Evolutionary conservation across 2,113 vertebrate genomes (phyloP), one percentile per base, ranked within the genome.

Genomic region (Fulica atra): DNA sequence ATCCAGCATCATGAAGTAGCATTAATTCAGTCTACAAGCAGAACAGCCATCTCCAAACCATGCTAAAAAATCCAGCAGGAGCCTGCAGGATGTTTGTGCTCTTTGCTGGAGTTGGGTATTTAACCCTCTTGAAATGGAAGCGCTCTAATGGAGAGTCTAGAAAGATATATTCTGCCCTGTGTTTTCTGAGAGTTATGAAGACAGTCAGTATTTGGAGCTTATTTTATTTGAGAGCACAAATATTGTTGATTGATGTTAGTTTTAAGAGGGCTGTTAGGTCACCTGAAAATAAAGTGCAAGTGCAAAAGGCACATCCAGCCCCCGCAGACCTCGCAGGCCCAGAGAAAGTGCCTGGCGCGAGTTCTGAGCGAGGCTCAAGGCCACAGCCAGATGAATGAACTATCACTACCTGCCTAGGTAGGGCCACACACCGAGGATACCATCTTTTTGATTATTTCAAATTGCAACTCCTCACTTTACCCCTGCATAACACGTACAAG

Each of bases 371-470:
- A 87, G 40, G 78, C 57, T 54, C n/a, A 13, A 53, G 46, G 65
- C 56, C 64, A 9, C 0, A 1, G 16, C 0, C 71, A 40, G 35
- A 53, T 7, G 33, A 35, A 7, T 54, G 36, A 38, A 7, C 60
- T 10, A 13, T 17, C 36, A 28, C 69, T 6, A 38, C 87, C 92
- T 57, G 71, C 48, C 40, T 12, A 6, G 11, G 57, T 16, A 35
- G 53, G 21, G 9, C 40, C 3, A 3, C 2, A 1, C 48, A 14
- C 12, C 5, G 15, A 63, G 50, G 33, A 15, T 2, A 11, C 1
- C 3, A 33, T 4, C 11, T 28, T 81, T 35, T 6, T 9, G 26
- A 63, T 0, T 12, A 29, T 33, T 86, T 63, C 63, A 66, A n/a
- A 71, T 17, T 21, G 24, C n/a, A 78, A 21, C 51, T 71, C 48